Percentiles rank a stretch among this genome's conserved stretches.
These are phyloP conservation scores for Leptopilina myrica DNA, from an alignment of 2,888 invertebrate species.

Conservation along the genomic window DNA sequence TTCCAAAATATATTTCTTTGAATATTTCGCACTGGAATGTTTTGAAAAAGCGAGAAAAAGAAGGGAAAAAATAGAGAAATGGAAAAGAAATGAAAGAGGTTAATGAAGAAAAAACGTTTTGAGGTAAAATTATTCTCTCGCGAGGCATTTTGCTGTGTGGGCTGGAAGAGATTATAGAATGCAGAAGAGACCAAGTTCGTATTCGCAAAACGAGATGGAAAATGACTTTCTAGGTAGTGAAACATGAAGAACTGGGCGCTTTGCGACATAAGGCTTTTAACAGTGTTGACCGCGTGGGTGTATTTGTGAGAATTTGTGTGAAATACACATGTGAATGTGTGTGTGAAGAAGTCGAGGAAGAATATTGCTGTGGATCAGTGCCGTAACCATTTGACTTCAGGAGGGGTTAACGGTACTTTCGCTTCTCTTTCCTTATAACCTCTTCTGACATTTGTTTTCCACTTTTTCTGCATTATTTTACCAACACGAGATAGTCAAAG, in stretches of 20 bases:
- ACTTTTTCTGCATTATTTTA: constrained; percentile 21
- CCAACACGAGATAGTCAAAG: neutral
- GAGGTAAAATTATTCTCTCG: neutral
- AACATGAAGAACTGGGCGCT: constrained; percentile 45
- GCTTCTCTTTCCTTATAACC: constrained; percentile 35
- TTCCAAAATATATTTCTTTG: too few relatives aligned
- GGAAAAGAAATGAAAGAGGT: too few relatives aligned
- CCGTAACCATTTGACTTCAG: constrained; percentile 39
- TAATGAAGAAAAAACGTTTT: neutral
- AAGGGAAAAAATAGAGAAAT: too few relatives aligned
- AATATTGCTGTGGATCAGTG: constrained; percentile 33
- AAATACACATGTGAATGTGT: constrained; percentile 1
- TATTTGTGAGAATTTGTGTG: constrained; percentile 28
- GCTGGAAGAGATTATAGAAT: constrained; percentile 24
- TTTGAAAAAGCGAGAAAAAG: too few relatives aligned
- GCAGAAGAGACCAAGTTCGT: constrained; percentile 44
- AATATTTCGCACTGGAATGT: too few relatives aligned
- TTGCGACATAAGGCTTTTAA: constrained; percentile 45
- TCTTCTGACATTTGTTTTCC: constrained; percentile 31
- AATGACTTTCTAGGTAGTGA: constrained; percentile 61
- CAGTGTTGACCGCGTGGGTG: constrained; percentile 46
- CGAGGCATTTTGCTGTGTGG: constrained; percentile 18
- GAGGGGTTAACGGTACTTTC: constrained; percentile 40
- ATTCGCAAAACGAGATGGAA: constrained; percentile 48
- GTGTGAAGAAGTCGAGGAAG: neutral